Evolutionary conservation across 1,140 invertebrate genomes (phyloP), one percentile per base, ranked within the genome.

Genomic region (Harpegnathos saltator): DNA sequence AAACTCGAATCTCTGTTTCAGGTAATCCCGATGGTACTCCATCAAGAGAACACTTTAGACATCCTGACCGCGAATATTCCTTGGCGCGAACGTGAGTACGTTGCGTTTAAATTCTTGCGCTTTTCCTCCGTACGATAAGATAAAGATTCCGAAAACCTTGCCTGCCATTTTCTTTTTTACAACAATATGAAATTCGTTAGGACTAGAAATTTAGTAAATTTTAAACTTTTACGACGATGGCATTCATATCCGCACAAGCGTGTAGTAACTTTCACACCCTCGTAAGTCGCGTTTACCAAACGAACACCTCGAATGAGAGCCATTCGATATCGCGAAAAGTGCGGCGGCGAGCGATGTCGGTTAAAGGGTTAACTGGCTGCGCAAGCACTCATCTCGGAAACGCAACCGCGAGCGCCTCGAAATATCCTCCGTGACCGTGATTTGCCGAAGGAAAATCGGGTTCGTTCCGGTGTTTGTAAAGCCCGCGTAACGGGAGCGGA

Each of bases 21-120:
- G 86, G 7, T 71, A 74, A 56, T 54, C 68, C 85, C 85, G 65
- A 87, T 87, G 86, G 68, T 75, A 80, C 80, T 69, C 56, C 72
- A 69, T 22, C 81, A 73, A 75, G 82, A 44, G 50, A 59, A 63
- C 61, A 50, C 59, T 54, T 5, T 26, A 29, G 50, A 83, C 69
- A 56, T 69, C 59, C 17, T 44, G 69, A 38, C 59, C 66, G 66
- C 59, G 22, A 61, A 66, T 83, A 58, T 66, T 73, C 54, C 66
- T 86, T 86, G 33, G 65, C 58, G 58, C 33, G 22, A 59, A 75
- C 65, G 85, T 87, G 71, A 87, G 85, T 87, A 87, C 65, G 52
- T 80, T 4, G 24, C 24, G 12, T 54, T 65, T 52, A 5, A 12
- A 33, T 77, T 19, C 15, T 65, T 65, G 0, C 9, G 9, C 26